Evolutionary conservation across 2,113 vertebrate genomes (phyloP), one percentile per base, ranked within the genome.

Genomic region (Candoia aspera): DNA sequence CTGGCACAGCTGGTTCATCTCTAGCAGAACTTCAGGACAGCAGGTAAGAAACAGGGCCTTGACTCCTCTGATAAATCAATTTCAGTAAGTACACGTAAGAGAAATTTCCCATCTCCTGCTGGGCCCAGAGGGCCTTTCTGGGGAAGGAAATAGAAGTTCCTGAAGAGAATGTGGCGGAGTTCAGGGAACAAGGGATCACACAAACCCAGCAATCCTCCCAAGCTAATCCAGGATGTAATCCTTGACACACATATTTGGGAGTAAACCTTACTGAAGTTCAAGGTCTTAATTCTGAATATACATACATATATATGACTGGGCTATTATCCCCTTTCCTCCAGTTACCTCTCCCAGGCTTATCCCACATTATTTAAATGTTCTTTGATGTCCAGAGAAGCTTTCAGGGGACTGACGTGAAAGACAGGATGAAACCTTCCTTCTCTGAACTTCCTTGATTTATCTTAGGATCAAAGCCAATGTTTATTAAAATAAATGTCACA

Each of bases 21-120:
- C 90, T n/a, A 84, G 86, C 5, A 86, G 29, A 54, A 49, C 62
- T 92, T 93, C 93, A 92, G 19, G 1, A 94, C 91, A 0, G 86
- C 46, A 2, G 87, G 53, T 1, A 83, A 53, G n/a, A 91, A 92
- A 29, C 15, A 59, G 84, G 26, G 4, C 4, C 3, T 33, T 59
- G 57, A 33, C 11, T 42, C 10, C 21, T 59, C 57, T 24, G 21
- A 87, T 42, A 42, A 42, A 37, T 26, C 37, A 58, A 42, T 21
- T 59, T 59, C 33, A 73, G n/a, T 33, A 73, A 73, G n/a, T 19
- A 73, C 5, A 33, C 15, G 10, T 79, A 79, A 23, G 73, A 21
- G 33, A 79, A 79, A 15, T 37, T 21, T 42, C 8, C 73, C 8
- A 79, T 42, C 15, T 42, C 26, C 26, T 57, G 0, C 37, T 79